Percentiles rank a stretch among this genome's conserved stretches.
phyloP scores from a whole-genome alignment of 1,140 invertebrate species.

The Heliconius congener region DNA sequence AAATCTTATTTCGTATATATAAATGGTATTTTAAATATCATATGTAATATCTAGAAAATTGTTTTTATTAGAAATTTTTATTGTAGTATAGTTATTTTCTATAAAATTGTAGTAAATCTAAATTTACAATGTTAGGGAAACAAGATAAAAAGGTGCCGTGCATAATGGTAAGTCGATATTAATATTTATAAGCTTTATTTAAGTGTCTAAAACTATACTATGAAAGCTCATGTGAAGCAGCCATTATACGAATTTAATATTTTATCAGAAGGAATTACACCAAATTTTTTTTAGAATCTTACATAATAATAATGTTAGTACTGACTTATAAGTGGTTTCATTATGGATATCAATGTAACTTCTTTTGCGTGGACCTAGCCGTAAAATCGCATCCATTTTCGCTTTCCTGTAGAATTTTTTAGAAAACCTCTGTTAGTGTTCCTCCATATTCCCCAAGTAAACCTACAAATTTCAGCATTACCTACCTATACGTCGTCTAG shows the following conservation, averaged over 20 bases:
- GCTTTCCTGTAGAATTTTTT: too few relatives aligned
- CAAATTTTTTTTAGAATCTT: background rate
- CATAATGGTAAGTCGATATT: slow-evolving; percentile 8
- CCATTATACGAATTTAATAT: background rate
- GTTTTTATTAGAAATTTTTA: background rate
- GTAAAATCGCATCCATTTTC: too few relatives aligned
- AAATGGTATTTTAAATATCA: background rate
- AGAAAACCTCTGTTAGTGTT: too few relatives aligned
- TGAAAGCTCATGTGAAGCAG: background rate
- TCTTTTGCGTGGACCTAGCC: too few relatives aligned
- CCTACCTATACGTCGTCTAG: too few relatives aligned
- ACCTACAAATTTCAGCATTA: too few relatives aligned
- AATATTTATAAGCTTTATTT: background rate
- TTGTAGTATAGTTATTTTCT: background rate
- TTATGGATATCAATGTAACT: too few relatives aligned
- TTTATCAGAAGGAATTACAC: background rate
- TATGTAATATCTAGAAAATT: background rate
- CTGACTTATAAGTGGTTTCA: too few relatives aligned
- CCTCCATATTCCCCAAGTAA: too few relatives aligned
- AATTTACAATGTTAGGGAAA: slow-evolving; percentile 8
- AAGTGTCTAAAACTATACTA: background rate
- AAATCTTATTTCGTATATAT: background rate
- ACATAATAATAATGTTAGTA: background rate
- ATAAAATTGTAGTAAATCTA: background rate
- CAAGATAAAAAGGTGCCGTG: slow-evolving; percentile 1